A percentile compares a stretch with the other conserved stretches of the same genome.
These are phyloP conservation scores for Trichoplax adhaerens DNA, from an alignment of 37 sponge, comb jelly and placozoan species.

Conservation along the genomic window DNA sequence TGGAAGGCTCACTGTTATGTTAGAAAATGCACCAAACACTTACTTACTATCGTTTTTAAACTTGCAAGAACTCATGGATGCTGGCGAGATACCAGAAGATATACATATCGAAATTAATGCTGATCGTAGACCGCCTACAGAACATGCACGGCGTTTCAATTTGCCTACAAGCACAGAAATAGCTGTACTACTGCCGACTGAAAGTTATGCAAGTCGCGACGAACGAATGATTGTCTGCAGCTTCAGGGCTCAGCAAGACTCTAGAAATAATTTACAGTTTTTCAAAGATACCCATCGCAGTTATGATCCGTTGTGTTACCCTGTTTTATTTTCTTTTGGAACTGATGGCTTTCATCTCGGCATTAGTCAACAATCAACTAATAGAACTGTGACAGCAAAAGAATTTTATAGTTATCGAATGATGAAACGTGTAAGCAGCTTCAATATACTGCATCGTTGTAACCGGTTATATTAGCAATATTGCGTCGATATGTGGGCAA, in stretches of 20 bases:
- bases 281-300: conserved; percentile 3
- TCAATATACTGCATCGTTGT: background rate
- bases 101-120: conserved; percentile 2
- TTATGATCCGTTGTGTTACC: conserved; percentile 21
- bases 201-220: background rate
- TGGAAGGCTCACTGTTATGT: too few relatives aligned
- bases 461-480: conserved; percentile 33
- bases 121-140: conserved; percentile 8
- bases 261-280: background rate
- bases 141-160: conserved; percentile 12
- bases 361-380: conserved; percentile 4
- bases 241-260: background rate
- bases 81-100: too few relatives aligned
- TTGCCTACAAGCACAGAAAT: conserved; percentile 12
- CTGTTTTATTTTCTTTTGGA: conserved; percentile 21
- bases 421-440: conserved; percentile 16
- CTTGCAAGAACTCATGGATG: too few relatives aligned
- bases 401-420: conserved; percentile 25
- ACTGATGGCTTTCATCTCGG: conserved; percentile 14
- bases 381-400: conserved; percentile 23
- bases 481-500: conserved; percentile 31
- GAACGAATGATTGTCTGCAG: conserved; percentile 7
- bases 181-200: conserved; percentile 12
- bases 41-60: too few relatives aligned
- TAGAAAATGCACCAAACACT: too few relatives aligned